Percentiles rank a stretch among this genome's conserved stretches.
These are phyloP conservation scores for Pseudomyrmex sp. DNA, from an alignment of 1,140 invertebrate species.

Conservation along the genomic window DNA sequence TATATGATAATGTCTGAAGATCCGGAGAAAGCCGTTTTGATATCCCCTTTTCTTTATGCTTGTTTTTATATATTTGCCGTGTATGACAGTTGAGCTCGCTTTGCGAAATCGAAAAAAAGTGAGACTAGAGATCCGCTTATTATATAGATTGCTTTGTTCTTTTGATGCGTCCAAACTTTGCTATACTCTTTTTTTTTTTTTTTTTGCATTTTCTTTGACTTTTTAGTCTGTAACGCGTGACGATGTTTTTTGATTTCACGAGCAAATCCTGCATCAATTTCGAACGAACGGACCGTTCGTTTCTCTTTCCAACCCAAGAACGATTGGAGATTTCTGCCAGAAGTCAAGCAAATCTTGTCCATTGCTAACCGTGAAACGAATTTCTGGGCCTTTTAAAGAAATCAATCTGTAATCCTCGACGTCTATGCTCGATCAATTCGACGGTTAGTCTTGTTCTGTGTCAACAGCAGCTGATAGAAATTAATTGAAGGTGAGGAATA, in stretches of 20 bases:
- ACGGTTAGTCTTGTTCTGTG: constrained; percentile 23
- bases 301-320: constrained; percentile 35
- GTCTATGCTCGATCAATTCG: constrained; percentile 48
- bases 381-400: constrained; percentile 52
- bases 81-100: constrained; percentile 43
- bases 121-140: constrained; percentile 33
- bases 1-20: constrained; percentile 62
- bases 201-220: constrained; percentile 2
- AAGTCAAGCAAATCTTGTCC: constrained; percentile 70
- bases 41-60: constrained; percentile 22
- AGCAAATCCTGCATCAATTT: constrained; percentile 71
- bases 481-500: constrained; percentile 35
- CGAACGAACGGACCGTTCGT: constrained; percentile 2
- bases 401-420: constrained; percentile 48
- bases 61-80: constrained; percentile 17
- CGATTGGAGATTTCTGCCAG: constrained; percentile 61
- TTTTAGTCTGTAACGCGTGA: neutral
- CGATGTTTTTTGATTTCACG: constrained; percentile 59
- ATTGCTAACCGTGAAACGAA: constrained; percentile 67
- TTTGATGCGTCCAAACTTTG: constrained; percentile 24
- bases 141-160: constrained; percentile 52
- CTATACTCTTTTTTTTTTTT: neutral
- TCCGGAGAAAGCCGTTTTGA: constrained; percentile 21
- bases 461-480: constrained; percentile 56
- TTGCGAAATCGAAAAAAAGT: constrained; percentile 26